Conservation (phyloP, 1,140 invertebrate species). For the Thaumatotibia leucotreta region DNA sequence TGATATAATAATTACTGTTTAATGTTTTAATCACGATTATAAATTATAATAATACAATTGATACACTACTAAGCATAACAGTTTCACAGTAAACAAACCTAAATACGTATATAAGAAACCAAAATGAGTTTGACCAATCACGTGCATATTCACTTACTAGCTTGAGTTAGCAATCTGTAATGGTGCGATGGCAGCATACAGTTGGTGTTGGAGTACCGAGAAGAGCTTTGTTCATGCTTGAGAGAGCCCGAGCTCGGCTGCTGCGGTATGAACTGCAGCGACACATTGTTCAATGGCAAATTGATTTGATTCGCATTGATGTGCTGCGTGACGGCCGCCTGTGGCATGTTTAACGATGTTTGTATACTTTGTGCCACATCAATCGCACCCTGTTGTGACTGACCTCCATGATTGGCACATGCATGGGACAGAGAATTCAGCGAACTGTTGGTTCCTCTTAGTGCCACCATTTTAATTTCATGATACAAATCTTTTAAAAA, state of each 20-base stretch:
- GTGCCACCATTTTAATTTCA: constrained; percentile 68
- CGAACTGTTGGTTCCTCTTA: constrained; percentile 56
- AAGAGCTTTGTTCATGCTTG: constrained; percentile 48
- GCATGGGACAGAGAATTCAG: constrained; percentile 42
- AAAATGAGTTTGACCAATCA: background rate
- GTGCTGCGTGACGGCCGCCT: constrained; percentile 35
- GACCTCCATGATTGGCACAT: constrained; percentile 42
- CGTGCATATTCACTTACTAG: constrained; percentile 46
- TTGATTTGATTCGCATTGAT: constrained; percentile 43
- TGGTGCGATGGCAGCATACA: constrained; percentile 54
- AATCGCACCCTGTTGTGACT: constrained; percentile 32
- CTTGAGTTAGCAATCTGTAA: constrained; percentile 52
- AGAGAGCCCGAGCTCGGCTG: constrained; percentile 34
- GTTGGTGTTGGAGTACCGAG: constrained; percentile 50
- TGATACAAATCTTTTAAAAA: constrained; percentile 66
- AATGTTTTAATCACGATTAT: background rate
- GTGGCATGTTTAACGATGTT: constrained; percentile 46
- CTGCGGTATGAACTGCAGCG: constrained; percentile 46
- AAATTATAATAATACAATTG: too few species aligned
- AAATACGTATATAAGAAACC: background rate
- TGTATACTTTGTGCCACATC: constrained; percentile 43
- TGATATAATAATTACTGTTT: background rate
- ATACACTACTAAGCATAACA: constrained; percentile 24
- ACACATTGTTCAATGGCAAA: constrained; percentile 41
- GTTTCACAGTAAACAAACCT: constrained; percentile 20